Evolutionary conservation across 2,888 invertebrate genomes (phyloP).

Genomic region (Branchellion lobata): DNA sequence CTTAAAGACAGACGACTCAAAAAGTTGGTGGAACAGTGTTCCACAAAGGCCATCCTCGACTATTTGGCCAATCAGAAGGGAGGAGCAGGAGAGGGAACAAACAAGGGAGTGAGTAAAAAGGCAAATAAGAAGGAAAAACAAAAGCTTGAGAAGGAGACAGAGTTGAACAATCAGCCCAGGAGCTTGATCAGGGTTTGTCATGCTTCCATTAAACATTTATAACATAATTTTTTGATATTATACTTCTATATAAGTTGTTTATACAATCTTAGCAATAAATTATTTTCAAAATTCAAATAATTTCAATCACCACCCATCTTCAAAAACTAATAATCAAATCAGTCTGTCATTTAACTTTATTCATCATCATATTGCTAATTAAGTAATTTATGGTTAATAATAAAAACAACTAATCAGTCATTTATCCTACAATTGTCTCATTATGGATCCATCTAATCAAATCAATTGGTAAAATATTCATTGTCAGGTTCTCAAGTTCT

Average conservation of each 20-base stretch:
- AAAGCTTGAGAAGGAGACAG: conserved; percentile 54
- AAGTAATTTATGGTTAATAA: neutral
- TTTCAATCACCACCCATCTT: no score
- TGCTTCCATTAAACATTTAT: neutral
- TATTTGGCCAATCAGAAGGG: conserved; percentile 66
- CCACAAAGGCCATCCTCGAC: conserved; percentile 73
- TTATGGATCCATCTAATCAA: no score
- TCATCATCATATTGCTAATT: neutral
- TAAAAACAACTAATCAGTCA: neutral
- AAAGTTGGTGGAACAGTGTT: conserved; percentile 73
- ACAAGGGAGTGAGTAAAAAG: conserved; percentile 51
- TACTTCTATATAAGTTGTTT: no score
- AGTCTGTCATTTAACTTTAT: neutral
- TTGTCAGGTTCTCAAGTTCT: conserved; percentile 60
- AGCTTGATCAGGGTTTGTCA: neutral
- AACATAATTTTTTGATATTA: no score
- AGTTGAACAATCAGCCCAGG: conserved; percentile 59
- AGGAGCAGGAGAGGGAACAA: neutral
- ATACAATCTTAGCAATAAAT: no score
- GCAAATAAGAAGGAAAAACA: conserved; percentile 49
- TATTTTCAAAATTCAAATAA: no score
- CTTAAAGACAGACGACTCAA: conserved; percentile 73
- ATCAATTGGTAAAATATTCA: neutral
- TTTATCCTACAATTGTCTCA: neutral
- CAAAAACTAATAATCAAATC: no score